Base-by-base conservation (phyloP, 2,113 vertebrate species). In the Numida meleagris region DNA sequence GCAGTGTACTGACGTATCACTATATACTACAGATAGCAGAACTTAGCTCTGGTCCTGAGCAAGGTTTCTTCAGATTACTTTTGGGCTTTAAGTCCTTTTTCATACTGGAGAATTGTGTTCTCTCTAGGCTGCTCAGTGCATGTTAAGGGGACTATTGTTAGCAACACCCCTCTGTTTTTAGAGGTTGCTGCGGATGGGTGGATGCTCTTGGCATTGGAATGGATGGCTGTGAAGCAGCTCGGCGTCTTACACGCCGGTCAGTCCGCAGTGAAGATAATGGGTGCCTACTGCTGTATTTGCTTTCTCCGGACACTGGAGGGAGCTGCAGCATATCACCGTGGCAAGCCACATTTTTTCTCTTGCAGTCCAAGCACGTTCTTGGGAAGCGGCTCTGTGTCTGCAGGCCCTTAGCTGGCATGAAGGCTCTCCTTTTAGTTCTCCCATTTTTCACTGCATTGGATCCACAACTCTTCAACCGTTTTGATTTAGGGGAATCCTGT, bases 241-340 rank as follows among this genome's bases (percentile, higher is more conserved):
- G 2, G 27, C 42, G 1, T 70, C 89, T 73, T 5, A 19, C 2
- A 17, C 0, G 10, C 9, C 57, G 9, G 43, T 23, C 31, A 33
- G 89, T 72, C 34, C 0, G 17, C 65, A 29, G 42, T 3, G 71
- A 71, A 42, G 29, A 3, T 3, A 36, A 36, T 11, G 48, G 73
- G 36, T 31, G 16, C 2, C 3, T 67, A 20, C 55, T 13, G 65
- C 16, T 77, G 90, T 59, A 89, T 78, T 80, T 91, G 66, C 86
- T 89, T 6, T 14, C 50, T 25, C 58, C 3, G 83, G 81, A 93
- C 96, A 89, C 89, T 17, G 82, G 96, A 93, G 94, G 96, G 96
- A 93, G 94, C 92, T 81, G 80, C 82, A 90, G 61, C 67, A 86
- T 43, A 36, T 18, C 21, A 12, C 24, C 81, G 3, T 2, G 20